Evolutionary conservation across 2,888 invertebrate genomes (phyloP), one percentile per base, ranked within the genome.

Genomic region (Blastobasis lacticolella): DNA sequence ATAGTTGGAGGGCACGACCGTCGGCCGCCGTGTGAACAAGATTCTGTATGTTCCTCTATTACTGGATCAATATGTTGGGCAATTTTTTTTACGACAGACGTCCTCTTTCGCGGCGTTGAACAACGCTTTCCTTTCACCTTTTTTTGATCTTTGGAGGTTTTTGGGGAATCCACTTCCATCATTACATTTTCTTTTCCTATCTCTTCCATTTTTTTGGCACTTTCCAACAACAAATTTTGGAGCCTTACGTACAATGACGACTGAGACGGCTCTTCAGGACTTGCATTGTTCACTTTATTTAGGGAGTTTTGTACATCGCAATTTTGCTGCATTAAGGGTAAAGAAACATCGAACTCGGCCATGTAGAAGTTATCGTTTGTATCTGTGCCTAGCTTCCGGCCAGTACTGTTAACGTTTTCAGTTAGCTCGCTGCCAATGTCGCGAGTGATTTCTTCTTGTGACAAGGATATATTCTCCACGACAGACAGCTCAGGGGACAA

Each of bases 401-500:
- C 23, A 43, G 61, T 42, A 42, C 10, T 67, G 10, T 51, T 55
- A 54, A 68, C 66, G 0, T 57, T 63, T 61, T 77, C 73, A 58
- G 76, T 75, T 37, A 78, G 49, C 2, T 23, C 23, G 23, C 23
- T 23, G 23, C 23, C 23, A 23, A 23, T 23, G 23, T 23, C 23
- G 23, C 23, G 23, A 23, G 23, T 23, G 23, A 23, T 23, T 23
- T 23, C 53, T 38, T 74, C 76, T 62, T 74, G 78, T 47, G 63
- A 74, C 5, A 86, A 51, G 3, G 83, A 78, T 52, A 88, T 60
- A 52, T 80, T 81, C 69, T 86, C 86, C 4, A 87, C 86, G 7
- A 86, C 67, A 4, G 87, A 87, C 43, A 88, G 57, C 59, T 83
- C 86, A 4, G 87, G 87, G 10, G 87, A 88, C 37, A 73, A 56